Percentiles rank a stretch among this genome's conserved stretches.
Conservation (phyloP, 1,140 invertebrate genomes). For the Drosophila simulans region DNA sequence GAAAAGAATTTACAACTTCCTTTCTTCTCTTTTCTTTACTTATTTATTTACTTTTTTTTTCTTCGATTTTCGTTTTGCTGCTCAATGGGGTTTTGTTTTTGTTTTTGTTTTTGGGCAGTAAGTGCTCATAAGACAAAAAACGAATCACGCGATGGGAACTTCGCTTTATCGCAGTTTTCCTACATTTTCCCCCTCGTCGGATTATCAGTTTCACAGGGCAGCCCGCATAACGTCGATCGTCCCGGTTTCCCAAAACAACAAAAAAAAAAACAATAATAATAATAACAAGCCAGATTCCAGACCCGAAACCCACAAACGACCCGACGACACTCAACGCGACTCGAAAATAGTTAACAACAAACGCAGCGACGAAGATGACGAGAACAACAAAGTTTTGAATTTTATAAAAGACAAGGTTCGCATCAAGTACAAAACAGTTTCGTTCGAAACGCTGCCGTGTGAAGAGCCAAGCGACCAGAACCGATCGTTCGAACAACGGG, state of each 20-base stretch:
- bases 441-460: conserved; percentile 61
- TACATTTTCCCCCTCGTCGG: conserved; percentile 31
- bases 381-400: conserved; percentile 60
- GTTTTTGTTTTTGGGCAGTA: not conserved
- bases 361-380: conserved; percentile 37
- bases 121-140: conserved; percentile 11
- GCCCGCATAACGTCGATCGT: conserved; percentile 3
- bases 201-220: conserved; percentile 43
- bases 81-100: no score
- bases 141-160: conserved; percentile 38
- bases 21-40: not conserved
- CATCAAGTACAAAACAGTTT: conserved; percentile 76
- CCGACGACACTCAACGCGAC: not conserved
- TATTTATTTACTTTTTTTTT: not conserved
- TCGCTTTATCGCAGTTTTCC: conserved; percentile 2
- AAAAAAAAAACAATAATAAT: conserved; percentile 1
- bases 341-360: conserved; percentile 17
- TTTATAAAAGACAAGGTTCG: conserved; percentile 79
- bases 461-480: conserved; percentile 45
- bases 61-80: not conserved
- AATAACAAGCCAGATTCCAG: conserved; percentile 11
- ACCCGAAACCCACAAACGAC: conserved; percentile 17
- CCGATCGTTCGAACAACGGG: conserved; percentile 5
- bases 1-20: conserved; percentile 61
- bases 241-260: conserved; percentile 19